phyloP scores from a whole-genome alignment of 2,113 vertebrate genomes.

The Lathamus discolor region DNA sequence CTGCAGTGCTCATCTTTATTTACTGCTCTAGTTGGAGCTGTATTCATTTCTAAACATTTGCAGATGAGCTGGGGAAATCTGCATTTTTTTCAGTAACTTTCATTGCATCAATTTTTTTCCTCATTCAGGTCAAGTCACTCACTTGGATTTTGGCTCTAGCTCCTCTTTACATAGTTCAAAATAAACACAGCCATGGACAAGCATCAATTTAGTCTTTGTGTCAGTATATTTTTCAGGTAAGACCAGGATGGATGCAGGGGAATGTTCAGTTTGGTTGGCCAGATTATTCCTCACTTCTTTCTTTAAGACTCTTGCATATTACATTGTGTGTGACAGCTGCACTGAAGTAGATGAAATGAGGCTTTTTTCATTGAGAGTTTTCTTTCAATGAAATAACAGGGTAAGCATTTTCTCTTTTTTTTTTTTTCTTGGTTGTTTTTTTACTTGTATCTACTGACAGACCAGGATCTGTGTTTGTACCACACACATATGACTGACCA shows the following conservation, averaged over 20 bases:
- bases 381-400: neutral
- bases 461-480: neutral
- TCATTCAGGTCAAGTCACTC: neutral
- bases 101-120: neutral
- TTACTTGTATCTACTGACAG: no score
- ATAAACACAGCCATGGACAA: neutral
- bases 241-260: neutral
- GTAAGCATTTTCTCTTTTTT: neutral
- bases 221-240: neutral
- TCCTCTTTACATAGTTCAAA: neutral
- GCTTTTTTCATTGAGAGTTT: neutral
- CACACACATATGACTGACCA: accelerated
- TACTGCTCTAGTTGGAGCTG: constrained; percentile 32
- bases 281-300: neutral
- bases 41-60: constrained; percentile 43
- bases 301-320: neutral
- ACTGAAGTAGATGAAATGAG: neutral
- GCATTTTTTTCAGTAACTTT: neutral
- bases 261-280: neutral
- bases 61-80: neutral
- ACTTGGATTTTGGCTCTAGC: neutral
- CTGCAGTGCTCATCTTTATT: constrained; percentile 11
- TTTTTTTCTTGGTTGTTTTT: no score
- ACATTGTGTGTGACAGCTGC: neutral
- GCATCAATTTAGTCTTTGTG: neutral